Conservation (phyloP, 2,888 invertebrate genomes). For the Callimorpha dominula region DNA sequence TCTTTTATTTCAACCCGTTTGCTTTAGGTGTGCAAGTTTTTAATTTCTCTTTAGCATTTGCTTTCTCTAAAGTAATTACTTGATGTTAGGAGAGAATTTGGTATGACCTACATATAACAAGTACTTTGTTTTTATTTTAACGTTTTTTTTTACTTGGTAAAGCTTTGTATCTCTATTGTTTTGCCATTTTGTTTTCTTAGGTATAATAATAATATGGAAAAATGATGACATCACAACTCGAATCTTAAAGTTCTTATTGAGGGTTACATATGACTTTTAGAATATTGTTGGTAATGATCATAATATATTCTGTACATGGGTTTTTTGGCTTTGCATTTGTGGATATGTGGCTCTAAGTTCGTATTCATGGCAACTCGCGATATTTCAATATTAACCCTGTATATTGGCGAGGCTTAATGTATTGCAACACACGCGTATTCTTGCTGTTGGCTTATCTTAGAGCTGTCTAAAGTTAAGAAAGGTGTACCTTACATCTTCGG, state of each 20-base stretch:
- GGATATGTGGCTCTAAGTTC: not conserved
- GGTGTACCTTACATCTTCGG: not conserved
- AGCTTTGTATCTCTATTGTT: slow-evolving; percentile 10
- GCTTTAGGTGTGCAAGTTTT: slow-evolving; percentile 43
- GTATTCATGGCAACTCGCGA: not conserved
- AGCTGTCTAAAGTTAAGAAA: not conserved
- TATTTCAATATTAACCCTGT: not conserved
- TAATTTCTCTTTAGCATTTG: not conserved
- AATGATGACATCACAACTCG: not conserved
- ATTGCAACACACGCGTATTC: slow-evolving; percentile 27
- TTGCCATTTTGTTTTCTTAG: not conserved
- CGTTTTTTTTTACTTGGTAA: slow-evolving; percentile 16
- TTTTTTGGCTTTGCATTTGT: not conserved
- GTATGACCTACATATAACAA: not conserved
- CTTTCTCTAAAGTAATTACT: not conserved
- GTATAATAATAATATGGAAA: not conserved
- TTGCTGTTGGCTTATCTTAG: slow-evolving; percentile 13
- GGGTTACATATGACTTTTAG: not conserved
- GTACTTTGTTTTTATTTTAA: not conserved
- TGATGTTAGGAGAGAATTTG: not conserved
- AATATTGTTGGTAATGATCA: not conserved
- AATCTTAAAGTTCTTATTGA: not conserved
- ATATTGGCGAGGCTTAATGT: not conserved
- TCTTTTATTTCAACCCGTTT: slow-evolving; percentile 67
- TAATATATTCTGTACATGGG: not conserved